These are phyloP conservation scores for Astur gentilis DNA, from an alignment of 2,113 vertebrate genomes.

Conservation along the genomic window DNA sequence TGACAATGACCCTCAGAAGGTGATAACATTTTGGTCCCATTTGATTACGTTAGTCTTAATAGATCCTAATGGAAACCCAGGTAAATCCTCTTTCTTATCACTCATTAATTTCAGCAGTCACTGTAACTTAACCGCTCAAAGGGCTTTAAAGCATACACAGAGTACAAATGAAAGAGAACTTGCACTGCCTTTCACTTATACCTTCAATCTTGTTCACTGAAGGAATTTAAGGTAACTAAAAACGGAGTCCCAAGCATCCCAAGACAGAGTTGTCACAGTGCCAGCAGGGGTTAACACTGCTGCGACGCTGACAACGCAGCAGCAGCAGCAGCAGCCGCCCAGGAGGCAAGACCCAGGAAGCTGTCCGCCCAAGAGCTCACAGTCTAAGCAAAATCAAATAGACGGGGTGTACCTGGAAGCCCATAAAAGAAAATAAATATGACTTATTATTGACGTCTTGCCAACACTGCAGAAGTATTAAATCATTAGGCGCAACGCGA, in stretches of 20 bases:
- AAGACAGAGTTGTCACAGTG: background rate
- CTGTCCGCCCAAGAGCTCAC: background rate
- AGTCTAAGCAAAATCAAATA: background rate
- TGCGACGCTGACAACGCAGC: fast-evolving
- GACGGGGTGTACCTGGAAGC: background rate
- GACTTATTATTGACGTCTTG: background rate
- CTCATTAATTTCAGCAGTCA: background rate
- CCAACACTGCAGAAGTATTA: background rate
- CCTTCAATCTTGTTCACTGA: background rate
- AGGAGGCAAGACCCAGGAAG: background rate
- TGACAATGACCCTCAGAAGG: background rate
- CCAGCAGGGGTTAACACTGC: background rate
- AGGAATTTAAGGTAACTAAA: background rate
- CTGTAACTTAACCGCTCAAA: background rate
- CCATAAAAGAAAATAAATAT: background rate
- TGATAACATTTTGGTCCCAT: constrained; percentile 13
- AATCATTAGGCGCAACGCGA: background rate
- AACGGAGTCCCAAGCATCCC: background rate
- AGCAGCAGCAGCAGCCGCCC: background rate
- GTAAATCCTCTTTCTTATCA: constrained; percentile 15
- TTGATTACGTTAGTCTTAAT: constrained; percentile 30
- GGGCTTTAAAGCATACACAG: background rate
- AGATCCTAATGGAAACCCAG: constrained; percentile 24
- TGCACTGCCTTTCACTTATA: background rate
- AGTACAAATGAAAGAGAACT: background rate